Evolutionary conservation across 2,113 vertebrate species (phyloP), one percentile per base, ranked within the genome.

Genomic region (Nycticryphes semicollaris): DNA sequence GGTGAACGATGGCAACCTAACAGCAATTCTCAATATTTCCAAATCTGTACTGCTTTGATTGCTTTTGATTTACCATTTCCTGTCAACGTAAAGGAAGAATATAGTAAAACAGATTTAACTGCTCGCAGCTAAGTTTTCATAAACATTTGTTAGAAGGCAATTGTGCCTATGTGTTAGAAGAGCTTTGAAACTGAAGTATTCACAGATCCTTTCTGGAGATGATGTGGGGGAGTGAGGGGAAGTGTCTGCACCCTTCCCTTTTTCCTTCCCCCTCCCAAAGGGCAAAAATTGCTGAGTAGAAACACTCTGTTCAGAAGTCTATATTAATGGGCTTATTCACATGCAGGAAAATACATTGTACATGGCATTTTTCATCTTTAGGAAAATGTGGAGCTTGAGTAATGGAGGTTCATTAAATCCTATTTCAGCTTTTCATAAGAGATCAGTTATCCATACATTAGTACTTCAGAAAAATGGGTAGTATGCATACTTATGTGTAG

Each of bases 351-450:
- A 93, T 81, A 41, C 50, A 59, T 70, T 75, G 87, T 93, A 60
- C 67, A 0, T 90, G 92, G 72, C 66, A 91, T 96, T 96, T 97
- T 94, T 94, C 90, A 80, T 95, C 84, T 90, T 90, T 80, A 90
- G 70, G 76, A 93, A 91, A 94, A 93, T 78, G 48, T 86, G 84
- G 63, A 74, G 91, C 91, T 93, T 95, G 94, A 95, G 83, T 75
- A 95, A 96, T 93, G 85, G 79, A 48, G 76, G 35, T 88, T 96
- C 96, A 94, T 97, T 97, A 95, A 93, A 88, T 47, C 47, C 76
- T 14, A 4, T 90, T 86, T 86, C 83, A 90, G 85, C 72, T 93
- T 88, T 86, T 85, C 94, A 75, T 93, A 81, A 70, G 72, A 74
- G 83, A 88, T 93, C 68, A 43, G 85, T 70, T 95, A 54, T 54